Conservation (phyloP, 2,888 invertebrate species). For the Carterocephalus palaemon region DNA sequence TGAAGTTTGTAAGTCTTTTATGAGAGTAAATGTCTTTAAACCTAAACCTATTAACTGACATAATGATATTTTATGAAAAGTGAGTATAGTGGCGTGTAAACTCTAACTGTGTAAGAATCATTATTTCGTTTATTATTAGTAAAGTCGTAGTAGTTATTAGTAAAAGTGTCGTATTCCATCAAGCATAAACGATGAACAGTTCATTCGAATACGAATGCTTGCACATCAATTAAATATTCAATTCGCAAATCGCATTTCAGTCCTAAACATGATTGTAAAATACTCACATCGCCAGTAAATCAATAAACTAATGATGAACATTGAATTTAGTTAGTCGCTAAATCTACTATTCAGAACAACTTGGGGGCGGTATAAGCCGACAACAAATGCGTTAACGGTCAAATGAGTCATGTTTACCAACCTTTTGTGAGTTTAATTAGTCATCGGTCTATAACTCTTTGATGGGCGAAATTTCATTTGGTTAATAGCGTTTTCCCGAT, state of each 20-base stretch:
- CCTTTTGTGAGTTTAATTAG: conserved; percentile 63
- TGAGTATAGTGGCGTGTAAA: too few species aligned
- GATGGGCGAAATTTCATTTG: conserved; percentile 46
- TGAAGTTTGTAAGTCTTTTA: too few species aligned
- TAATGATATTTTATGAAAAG: too few species aligned
- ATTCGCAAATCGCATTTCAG: conserved; percentile 20
- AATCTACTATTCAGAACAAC: conserved; percentile 35
- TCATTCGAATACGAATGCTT: too few species aligned
- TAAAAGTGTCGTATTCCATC: conserved; percentile 3
- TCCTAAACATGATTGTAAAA: conserved; percentile 22
- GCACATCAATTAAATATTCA: conserved; percentile 14
- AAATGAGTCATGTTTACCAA: conserved; percentile 55
- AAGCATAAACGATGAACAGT: too few species aligned
- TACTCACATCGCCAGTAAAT: conserved; percentile 18
- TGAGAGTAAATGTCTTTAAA: too few species aligned
- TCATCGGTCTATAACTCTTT: conserved; percentile 46
- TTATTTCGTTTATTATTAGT: too few species aligned
- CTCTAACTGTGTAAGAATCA: too few species aligned
- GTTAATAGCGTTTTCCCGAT: conserved; percentile 58
- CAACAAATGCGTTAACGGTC: conserved; percentile 45
- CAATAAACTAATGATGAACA: conserved; percentile 24
- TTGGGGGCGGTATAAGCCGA: conserved; percentile 43
- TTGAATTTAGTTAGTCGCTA: conserved; percentile 14
- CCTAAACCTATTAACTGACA: too few species aligned
- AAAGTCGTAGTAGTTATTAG: conserved; percentile 1